phyloP scores from a whole-genome alignment of 2,113 vertebrate genomes.

The Clarias macrocephalus region DNA sequence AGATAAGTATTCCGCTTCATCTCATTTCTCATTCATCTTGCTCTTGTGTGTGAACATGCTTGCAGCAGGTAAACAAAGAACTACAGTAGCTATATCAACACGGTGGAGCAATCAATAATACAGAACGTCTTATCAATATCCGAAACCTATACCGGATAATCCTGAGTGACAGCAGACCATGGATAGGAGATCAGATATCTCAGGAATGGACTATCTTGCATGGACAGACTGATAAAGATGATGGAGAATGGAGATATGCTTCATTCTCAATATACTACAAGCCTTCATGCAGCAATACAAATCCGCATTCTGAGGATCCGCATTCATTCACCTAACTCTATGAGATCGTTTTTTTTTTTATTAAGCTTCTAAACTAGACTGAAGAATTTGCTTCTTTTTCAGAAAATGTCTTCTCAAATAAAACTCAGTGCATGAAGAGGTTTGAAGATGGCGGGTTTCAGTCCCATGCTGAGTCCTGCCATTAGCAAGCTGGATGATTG shows the following conservation, averaged over 20 bases:
- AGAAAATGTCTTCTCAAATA: background rate
- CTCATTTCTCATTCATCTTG: background rate
- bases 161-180: background rate
- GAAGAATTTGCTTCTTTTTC: background rate
- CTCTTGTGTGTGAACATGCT: background rate
- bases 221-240: background rate
- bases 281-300: background rate
- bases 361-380: background rate
- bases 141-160: background rate
- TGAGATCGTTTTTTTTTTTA: background rate
- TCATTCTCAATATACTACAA: background rate
- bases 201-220: slow-evolving; percentile 9
- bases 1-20: background rate
- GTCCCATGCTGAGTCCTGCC: background rate
- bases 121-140: background rate
- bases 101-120: background rate
- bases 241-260: background rate
- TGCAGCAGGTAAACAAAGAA: background rate
- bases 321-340: background rate
- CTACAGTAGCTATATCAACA: background rate
- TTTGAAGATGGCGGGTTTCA: background rate
- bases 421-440: background rate
- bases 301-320: background rate
- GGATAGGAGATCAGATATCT: slow-evolving; percentile 26
- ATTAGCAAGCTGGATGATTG: background rate